phyloP scores from a whole-genome alignment of 2,113 vertebrate species.

The Sakesphorus luctuosus region DNA sequence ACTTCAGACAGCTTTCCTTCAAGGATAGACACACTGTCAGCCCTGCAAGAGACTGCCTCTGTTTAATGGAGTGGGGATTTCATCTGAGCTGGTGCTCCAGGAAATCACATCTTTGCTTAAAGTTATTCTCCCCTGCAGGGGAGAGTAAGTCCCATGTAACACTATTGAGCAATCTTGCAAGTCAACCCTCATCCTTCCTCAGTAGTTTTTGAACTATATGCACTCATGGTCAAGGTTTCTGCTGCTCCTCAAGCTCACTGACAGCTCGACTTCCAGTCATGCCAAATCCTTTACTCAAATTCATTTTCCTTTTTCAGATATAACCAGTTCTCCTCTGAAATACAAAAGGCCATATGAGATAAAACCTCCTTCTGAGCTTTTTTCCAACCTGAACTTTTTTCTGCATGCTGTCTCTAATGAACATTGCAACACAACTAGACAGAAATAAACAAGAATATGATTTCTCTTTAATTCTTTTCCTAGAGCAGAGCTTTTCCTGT shows the following conservation, averaged over 20 bases:
- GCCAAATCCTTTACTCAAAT: neutral
- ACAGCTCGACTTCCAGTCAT: neutral
- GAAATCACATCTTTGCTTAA: neutral
- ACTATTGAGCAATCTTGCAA: neutral
- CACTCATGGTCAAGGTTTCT: neutral
- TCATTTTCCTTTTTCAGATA: neutral
- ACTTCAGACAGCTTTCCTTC: too few relatives aligned
- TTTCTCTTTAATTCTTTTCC: neutral
- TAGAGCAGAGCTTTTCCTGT: neutral
- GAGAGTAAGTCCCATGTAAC: neutral
- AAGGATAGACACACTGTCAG: too few relatives aligned
- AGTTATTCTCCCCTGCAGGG: neutral
- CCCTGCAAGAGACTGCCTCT: neutral
- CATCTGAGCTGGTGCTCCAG: neutral
- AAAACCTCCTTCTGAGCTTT: neutral
- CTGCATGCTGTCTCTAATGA: rapidly evolving
- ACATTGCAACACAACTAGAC: neutral
- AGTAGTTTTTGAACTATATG: neutral
- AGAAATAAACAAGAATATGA: neutral
- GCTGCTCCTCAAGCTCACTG: neutral
- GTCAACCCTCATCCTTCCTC: neutral
- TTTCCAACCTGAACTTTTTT: neutral
- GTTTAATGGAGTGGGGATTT: neutral
- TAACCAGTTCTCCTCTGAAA: neutral
- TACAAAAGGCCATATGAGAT: neutral